phyloP scores from a whole-genome alignment of 2,797 vertebrate genomes.

The Neostethus bicornis region DNA sequence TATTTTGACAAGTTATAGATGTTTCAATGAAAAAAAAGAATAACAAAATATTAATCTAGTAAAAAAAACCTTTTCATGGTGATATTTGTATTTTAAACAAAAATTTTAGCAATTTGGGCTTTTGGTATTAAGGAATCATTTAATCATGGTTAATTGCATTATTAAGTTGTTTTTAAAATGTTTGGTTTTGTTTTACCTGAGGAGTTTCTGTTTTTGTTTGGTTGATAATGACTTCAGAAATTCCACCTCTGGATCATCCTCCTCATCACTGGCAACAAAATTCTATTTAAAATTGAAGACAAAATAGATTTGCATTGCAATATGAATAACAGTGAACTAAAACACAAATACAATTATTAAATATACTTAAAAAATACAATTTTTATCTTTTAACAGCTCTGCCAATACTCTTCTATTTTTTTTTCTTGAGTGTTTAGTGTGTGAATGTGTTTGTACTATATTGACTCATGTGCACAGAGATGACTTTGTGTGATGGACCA shows the following conservation, averaged over 20 bases:
- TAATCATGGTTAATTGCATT: too few relatives aligned
- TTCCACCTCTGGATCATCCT: slow-evolving; percentile 97
- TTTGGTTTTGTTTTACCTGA: slow-evolving; percentile 82
- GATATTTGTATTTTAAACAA: too few relatives aligned
- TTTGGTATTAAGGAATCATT: too few relatives aligned
- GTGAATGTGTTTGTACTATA: slow-evolving; percentile 32
- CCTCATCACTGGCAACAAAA: slow-evolving; percentile 93
- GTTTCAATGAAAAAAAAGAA: too few relatives aligned
- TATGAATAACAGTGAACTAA: neutral
- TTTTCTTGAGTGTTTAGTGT: slow-evolving; percentile 42
- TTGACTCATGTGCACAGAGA: slow-evolving; percentile 31
- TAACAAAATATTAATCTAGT: too few relatives aligned
- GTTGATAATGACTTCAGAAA: slow-evolving; percentile 97
- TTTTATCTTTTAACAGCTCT: slow-evolving; percentile 33
- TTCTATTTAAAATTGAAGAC: slow-evolving; percentile 76
- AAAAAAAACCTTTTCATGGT: too few relatives aligned
- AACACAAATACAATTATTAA: slow-evolving; percentile 1
- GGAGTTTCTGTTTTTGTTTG: slow-evolving; percentile 97
- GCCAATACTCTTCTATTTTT: slow-evolving; percentile 77
- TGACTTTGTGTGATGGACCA: slow-evolving; percentile 67
- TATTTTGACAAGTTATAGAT: neutral
- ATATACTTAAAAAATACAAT: slow-evolving; percentile 6
- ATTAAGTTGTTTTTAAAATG: neutral
- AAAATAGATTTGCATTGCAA: neutral
- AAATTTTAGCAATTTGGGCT: neutral